phyloP scores from a whole-genome alignment of 2,113 vertebrate genomes.

The Dasyornis broadbenti region DNA sequence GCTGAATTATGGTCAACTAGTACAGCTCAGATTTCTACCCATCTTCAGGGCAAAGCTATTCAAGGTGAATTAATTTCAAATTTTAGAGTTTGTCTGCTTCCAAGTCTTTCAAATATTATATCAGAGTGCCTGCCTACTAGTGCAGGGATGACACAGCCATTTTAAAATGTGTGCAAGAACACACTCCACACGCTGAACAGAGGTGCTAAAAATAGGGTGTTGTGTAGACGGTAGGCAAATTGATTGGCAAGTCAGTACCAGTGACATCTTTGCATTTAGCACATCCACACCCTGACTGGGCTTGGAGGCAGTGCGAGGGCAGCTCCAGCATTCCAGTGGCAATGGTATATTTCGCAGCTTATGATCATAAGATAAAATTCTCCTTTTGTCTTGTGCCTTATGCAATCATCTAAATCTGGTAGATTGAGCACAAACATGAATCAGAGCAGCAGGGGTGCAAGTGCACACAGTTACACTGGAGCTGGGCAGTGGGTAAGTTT shows the following conservation, averaged over 20 bases:
- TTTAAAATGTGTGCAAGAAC: not conserved
- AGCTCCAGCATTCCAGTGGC: not conserved
- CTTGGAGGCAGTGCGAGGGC: not conserved
- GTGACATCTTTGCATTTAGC: not conserved
- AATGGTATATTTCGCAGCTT: not conserved
- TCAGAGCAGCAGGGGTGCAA: not conserved
- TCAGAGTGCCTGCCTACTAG: not conserved
- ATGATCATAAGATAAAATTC: not conserved
- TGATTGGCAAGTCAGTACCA: not conserved
- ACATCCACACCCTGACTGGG: no score
- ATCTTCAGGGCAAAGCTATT: not conserved
- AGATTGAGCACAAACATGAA: not conserved
- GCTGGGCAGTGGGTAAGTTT: no score
- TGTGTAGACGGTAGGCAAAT: not conserved
- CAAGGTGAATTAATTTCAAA: not conserved
- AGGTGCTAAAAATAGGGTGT: not conserved
- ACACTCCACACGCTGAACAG: not conserved
- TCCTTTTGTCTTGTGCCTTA: not conserved
- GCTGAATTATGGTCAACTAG: accelerated
- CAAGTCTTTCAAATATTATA: not conserved
- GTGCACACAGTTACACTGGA: not conserved
- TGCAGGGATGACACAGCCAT: not conserved
- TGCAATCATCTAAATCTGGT: not conserved
- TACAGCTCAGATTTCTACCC: not conserved
- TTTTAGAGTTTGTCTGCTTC: not conserved